These are phyloP conservation scores for Luperina nickerlii DNA, from an alignment of 2,888 invertebrate genomes.

Conservation along the genomic window DNA sequence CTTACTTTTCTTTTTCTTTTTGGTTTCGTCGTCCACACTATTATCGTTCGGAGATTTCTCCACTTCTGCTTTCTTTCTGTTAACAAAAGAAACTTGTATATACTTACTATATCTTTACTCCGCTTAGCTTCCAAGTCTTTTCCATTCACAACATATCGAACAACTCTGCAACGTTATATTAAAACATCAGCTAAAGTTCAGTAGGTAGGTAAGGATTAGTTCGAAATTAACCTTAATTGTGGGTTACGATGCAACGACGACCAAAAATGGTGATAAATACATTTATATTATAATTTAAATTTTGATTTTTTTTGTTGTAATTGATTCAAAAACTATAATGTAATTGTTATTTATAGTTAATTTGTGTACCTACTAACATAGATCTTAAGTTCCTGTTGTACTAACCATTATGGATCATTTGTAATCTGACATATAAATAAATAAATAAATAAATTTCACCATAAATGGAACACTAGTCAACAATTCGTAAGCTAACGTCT, in stretches of 20 bases:
- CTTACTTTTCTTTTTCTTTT: slow-evolving; percentile 89
- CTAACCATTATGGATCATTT: too few relatives aligned
- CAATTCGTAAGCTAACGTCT: background rate
- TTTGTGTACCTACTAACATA: too few relatives aligned
- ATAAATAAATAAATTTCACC: slow-evolving; percentile 6
- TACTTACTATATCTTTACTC: slow-evolving; percentile 75
- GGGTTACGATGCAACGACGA: slow-evolving; percentile 35
- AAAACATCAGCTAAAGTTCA: slow-evolving; percentile 45
- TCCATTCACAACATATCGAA: slow-evolving; percentile 74
- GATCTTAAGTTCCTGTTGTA: too few relatives aligned
- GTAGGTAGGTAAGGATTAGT: background rate
- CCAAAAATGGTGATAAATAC: background rate
- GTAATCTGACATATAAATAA: too few relatives aligned
- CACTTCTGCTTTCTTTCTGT: slow-evolving; percentile 57
- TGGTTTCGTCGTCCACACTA: slow-evolving; percentile 77
- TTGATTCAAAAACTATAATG: too few relatives aligned
- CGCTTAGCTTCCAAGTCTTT: slow-evolving; percentile 59
- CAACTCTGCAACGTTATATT: slow-evolving; percentile 76
- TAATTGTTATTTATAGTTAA: too few relatives aligned
- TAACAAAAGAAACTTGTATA: slow-evolving; percentile 64
- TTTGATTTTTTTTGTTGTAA: too few relatives aligned
- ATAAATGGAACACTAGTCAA: background rate
- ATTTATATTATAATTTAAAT: too few relatives aligned
- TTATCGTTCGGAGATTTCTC: slow-evolving; percentile 75
- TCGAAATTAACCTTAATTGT: slow-evolving; percentile 14